phyloP scores from a whole-genome alignment of 2,888 invertebrate species.

The Aleiodes testaceus region DNA sequence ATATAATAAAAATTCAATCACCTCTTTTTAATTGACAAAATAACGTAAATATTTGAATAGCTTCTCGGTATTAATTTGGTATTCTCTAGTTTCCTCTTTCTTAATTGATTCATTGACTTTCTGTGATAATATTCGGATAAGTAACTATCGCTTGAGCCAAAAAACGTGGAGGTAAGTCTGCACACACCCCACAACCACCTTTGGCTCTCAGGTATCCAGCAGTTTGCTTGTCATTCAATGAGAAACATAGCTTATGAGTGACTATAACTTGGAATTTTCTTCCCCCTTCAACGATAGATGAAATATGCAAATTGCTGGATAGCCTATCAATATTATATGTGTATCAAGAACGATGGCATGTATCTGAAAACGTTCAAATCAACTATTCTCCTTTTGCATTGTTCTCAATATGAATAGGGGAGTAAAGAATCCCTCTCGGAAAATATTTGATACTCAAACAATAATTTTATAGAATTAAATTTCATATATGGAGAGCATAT shows the following conservation, averaged over 20 bases:
- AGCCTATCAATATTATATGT: conserved; percentile 53
- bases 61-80: conserved; percentile 26
- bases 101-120: conserved; percentile 6
- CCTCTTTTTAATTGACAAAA: neutral
- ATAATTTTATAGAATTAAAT: conserved; percentile 51
- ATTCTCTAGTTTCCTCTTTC: conserved; percentile 16
- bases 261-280: neutral
- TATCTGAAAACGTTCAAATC: conserved; percentile 44
- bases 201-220: conserved; percentile 67
- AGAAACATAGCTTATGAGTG: neutral
- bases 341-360: conserved; percentile 62
- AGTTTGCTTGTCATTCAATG: conserved; percentile 58
- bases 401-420: neutral
- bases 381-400: neutral
- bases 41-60: conserved; percentile 1
- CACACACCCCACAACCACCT: conserved; percentile 71
- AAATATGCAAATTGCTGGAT: conserved; percentile 60
- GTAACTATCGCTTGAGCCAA: neutral
- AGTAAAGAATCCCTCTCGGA: neutral
- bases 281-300: neutral
- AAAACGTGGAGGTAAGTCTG: conserved; percentile 64
- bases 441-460: conserved; percentile 51
- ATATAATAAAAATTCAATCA: no score
- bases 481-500: neutral
- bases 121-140: neutral